Evolutionary conservation across 2,888 invertebrate species (phyloP), one percentile per base, ranked within the genome.

Genomic region (Gisinianus flammeolus): DNA sequence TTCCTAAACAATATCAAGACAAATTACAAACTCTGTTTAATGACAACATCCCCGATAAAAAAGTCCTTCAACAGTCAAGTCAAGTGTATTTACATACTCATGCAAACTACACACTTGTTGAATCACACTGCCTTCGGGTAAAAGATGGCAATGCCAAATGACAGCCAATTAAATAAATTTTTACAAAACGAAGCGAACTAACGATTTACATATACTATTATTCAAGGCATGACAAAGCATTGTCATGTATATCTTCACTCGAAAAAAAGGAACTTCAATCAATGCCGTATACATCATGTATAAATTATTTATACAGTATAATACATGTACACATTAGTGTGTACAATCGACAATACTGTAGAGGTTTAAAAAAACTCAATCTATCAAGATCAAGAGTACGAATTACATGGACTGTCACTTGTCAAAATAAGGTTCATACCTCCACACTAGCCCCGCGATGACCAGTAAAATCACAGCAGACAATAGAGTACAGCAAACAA

Each of bases 391-490:
- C n/a, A n/a, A n/a, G n/a, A n/a, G n/a, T n/a, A 12, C 56, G 19
- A 56, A 56, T 56, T 56, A n/a, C 19, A 56, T 56, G 4, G n/a
- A 8, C 5, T 35, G 35, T 35, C 35, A 35, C 35, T 35, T 8
- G 5, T 35, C 12, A 19, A 71, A n/a, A 71, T 52, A 52, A 52
- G 73, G 77, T 75, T 80, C 79, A 56, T 82, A 85, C 78, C 83
- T 85, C 84, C 84, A 84, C 22, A 85, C 84, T 35, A 85, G 58
- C 58, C 80, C 83, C 54, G 83, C 85, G 62, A 85, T 81, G 79
- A 82, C 84, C 76, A 85, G 78, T 66, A 85, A 79, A 79, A 85
- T 85, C 77, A 84, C 82, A 80, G 83, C 84, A 31, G 85, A 85
- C 56, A 84, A 78, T 54, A 85, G 79, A 73, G 83, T 83, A 73